phyloP scores from a whole-genome alignment of 1,140 invertebrate species.

The Solenopsis fugax region DNA sequence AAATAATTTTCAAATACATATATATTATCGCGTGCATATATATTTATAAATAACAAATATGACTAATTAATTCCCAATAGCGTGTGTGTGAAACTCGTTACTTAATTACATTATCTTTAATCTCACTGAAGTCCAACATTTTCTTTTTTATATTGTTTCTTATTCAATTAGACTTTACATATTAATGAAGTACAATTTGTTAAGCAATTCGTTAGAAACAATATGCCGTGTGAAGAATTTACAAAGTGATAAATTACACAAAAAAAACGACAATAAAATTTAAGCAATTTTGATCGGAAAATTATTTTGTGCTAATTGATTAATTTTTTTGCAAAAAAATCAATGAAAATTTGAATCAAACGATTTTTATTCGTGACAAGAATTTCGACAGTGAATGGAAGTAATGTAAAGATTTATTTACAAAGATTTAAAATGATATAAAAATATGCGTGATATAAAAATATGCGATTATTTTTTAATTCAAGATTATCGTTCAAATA shows the following conservation, averaged over 20 bases:
- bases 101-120: constrained; percentile 36
- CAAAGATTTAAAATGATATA: not conserved
- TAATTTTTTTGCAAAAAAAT: not conserved
- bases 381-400: not conserved
- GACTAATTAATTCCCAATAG: constrained; percentile 21
- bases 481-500: not conserved
- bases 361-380: not conserved
- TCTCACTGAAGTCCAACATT: not conserved
- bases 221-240: not conserved
- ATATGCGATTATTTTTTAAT: not conserved
- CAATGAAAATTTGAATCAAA: not conserved
- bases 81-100: not conserved
- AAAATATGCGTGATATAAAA: not conserved
- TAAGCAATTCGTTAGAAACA: not conserved
- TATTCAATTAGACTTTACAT: constrained; percentile 12
- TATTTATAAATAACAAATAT: not conserved
- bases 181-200: not conserved
- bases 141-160: not conserved
- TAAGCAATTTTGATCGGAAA: not conserved
- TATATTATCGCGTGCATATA: not conserved
- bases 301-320: not conserved
- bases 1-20: not conserved
- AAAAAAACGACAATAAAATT: not conserved
- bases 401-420: not conserved
- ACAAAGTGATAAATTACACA: no score